A percentile compares a stretch with the other conserved stretches of the same genome.
These are phyloP conservation scores for Saxidomus purpurata DNA, from an alignment of 1,140 invertebrate genomes.

Conservation along the genomic window DNA sequence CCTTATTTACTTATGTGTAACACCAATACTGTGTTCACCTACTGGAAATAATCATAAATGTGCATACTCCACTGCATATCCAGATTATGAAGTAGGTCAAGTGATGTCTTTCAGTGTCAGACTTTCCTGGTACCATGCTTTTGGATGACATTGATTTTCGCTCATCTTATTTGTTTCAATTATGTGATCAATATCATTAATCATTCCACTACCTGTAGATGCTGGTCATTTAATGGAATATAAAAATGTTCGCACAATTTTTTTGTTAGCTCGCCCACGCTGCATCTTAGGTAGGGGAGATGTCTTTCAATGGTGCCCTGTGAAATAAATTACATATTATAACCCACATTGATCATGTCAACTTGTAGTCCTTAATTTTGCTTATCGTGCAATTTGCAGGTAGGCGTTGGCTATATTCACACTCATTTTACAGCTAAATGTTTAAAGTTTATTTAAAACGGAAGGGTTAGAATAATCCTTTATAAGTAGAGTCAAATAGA, in stretches of 20 bases:
- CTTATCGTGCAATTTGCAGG: constrained; percentile 4
- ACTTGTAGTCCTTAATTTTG: neutral
- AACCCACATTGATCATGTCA: too few species aligned
- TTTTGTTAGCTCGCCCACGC: too few species aligned
- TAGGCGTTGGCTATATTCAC: neutral
- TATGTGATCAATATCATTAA: neutral
- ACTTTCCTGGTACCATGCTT: neutral
- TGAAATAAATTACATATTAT: too few species aligned
- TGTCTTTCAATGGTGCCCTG: too few species aligned
- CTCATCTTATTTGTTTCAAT: neutral
- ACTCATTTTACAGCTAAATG: neutral
- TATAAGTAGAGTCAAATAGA: constrained; percentile 9
- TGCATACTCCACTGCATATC: too few species aligned
- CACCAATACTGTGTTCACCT: too few species aligned
- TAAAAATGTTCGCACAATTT: neutral
- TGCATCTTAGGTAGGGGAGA: too few species aligned
- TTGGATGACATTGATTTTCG: constrained; percentile 16
- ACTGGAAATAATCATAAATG: too few species aligned
- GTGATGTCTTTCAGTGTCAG: too few species aligned
- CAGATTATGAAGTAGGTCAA: too few species aligned
- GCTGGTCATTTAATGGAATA: neutral
- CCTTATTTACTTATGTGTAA: too few species aligned
- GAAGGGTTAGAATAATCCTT: neutral
- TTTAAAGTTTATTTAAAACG: neutral
- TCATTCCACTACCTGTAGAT: neutral